These are phyloP conservation scores for Rhineura floridana DNA, from an alignment of 2,113 vertebrate genomes.

Conservation along the genomic window DNA sequence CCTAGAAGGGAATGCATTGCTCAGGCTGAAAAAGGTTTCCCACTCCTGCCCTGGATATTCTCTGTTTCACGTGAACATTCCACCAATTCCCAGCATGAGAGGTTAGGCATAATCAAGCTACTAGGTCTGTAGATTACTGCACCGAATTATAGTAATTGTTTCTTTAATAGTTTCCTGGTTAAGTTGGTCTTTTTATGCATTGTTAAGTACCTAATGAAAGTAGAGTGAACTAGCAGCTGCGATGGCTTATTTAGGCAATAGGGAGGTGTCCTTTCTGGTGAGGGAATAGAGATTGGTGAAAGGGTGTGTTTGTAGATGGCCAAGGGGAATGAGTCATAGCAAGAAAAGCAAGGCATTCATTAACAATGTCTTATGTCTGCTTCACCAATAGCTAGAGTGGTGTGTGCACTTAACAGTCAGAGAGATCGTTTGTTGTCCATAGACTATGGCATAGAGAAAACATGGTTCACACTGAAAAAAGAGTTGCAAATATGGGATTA, in stretches of 20 bases:
- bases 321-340: background rate
- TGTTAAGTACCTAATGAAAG: slow-evolving; percentile 10
- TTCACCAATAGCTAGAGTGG: background rate
- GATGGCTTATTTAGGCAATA: background rate
- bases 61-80: background rate
- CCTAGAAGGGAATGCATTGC: no score
- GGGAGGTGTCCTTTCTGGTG: background rate
- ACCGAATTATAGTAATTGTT: background rate
- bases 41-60: no score
- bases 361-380: background rate
- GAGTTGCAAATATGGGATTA: slow-evolving; percentile 43
- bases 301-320: background rate
- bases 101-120: background rate
- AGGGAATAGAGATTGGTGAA: slow-evolving; percentile 15
- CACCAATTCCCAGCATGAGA: background rate
- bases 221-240: background rate
- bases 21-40: no score
- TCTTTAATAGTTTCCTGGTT: slow-evolving; percentile 24
- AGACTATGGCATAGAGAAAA: background rate
- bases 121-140: background rate
- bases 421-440: background rate
- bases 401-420: background rate
- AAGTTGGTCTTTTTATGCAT: slow-evolving; percentile 8
- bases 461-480: background rate
- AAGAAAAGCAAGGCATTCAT: background rate